Evolutionary conservation across 1,140 invertebrate genomes (phyloP).

Genomic region (Vanessa tameamea): DNA sequence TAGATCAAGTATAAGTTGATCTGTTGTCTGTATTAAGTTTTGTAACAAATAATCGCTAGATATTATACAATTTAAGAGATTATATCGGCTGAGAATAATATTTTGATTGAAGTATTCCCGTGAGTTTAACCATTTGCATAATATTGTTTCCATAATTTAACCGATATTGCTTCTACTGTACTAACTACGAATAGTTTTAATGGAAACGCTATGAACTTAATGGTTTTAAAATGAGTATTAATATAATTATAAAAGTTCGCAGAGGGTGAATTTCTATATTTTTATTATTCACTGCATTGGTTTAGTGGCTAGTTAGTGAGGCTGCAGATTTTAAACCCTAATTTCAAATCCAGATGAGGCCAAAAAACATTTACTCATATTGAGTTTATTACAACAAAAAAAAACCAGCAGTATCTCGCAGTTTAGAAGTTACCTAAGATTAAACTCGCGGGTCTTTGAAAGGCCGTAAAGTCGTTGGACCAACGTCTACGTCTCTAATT

Average conservation of each 20-base stretch:
- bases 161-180: constrained; percentile 14
- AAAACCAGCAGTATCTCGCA: too few relatives aligned
- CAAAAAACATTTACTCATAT: too few relatives aligned
- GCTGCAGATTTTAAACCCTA: too few relatives aligned
- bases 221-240: not conserved
- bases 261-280: too few relatives aligned
- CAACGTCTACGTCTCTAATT: too few relatives aligned
- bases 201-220: constrained; percentile 2
- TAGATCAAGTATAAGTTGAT: too few relatives aligned
- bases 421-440: too few relatives aligned
- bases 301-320: not conserved
- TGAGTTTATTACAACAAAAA: too few relatives aligned
- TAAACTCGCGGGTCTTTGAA: too few relatives aligned
- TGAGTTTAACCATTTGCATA: constrained; percentile 19
- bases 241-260: not conserved
- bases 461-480: too few relatives aligned
- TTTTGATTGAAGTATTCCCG: constrained; percentile 12
- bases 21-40: not conserved
- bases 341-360: too few relatives aligned
- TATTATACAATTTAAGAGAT: not conserved
- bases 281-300: not conserved
- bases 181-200: constrained; percentile 1
- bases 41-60: not conserved
- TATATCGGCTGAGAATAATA: constrained; percentile 12
- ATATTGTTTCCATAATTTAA: constrained; percentile 31